A percentile compares a stretch with the other conserved stretches of the same genome.
Evolutionary conservation across 2,113 vertebrate species (phyloP).

Genomic region (Mustela lutreola): DNA sequence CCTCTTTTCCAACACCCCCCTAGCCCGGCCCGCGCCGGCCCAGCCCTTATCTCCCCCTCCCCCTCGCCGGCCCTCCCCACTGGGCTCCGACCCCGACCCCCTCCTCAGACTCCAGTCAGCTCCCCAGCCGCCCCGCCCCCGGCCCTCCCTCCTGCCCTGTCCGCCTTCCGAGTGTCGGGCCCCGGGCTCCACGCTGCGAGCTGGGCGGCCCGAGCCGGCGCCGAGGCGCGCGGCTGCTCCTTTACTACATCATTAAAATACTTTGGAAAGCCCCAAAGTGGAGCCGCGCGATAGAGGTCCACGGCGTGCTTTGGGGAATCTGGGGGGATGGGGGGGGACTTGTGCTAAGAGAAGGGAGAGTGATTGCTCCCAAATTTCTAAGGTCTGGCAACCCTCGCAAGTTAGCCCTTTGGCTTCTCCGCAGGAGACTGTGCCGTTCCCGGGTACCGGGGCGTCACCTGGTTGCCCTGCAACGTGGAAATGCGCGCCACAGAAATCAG

Average conservation of each 20-base stretch:
- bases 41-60: slow-evolving; percentile 5
- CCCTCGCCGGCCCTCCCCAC: not conserved
- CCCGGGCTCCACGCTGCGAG: slow-evolving; percentile 67
- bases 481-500: slow-evolving; percentile 59
- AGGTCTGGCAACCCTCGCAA: slow-evolving; percentile 55
- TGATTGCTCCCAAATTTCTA: slow-evolving; percentile 48
- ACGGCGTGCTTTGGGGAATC: slow-evolving; percentile 59
- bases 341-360: slow-evolving; percentile 22
- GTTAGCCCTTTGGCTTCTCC: slow-evolving; percentile 48
- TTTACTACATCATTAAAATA: slow-evolving; percentile 79
- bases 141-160: not conserved
- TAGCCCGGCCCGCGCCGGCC: not conserved
- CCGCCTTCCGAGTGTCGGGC: not conserved
- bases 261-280: slow-evolving; percentile 83
- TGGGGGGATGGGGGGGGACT: not conserved
- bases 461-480: slow-evolving; percentile 24
- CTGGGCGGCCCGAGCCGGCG: slow-evolving; percentile 50
- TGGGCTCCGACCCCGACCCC: slow-evolving; percentile 18
- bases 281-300: slow-evolving; percentile 74
- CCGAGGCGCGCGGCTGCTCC: slow-evolving; percentile 61
- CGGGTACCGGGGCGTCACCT: slow-evolving; percentile 7
- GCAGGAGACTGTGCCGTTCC: not conserved
- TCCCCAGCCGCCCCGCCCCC: slow-evolving; percentile 42
- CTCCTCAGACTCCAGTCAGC: not conserved
- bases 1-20: not conserved